Conservation (phyloP, 1,140 invertebrate species). For the Drosophila sp. region DNA sequence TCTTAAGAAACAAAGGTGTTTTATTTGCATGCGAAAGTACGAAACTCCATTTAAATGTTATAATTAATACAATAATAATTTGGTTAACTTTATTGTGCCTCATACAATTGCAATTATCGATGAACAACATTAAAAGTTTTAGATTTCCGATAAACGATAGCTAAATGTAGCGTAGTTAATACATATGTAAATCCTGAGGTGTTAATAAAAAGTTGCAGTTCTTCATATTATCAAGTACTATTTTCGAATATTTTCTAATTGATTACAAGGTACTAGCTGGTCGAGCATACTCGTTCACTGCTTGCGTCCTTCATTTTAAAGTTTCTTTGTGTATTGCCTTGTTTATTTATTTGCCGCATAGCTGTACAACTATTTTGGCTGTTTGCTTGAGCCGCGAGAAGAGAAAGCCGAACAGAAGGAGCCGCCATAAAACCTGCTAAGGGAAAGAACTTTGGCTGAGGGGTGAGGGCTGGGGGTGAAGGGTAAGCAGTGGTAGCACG, state of each 20-base stretch:
- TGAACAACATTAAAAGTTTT: too few species aligned
- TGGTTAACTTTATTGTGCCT: too few species aligned
- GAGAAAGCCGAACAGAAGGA: constrained; percentile 33
- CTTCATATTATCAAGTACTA: too few species aligned
- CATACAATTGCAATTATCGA: too few species aligned
- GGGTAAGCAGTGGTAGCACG: constrained; percentile 34
- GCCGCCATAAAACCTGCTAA: constrained; percentile 19
- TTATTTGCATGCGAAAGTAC: too few species aligned
- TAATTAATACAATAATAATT: too few species aligned
- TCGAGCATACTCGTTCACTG: neutral
- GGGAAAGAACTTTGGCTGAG: neutral
- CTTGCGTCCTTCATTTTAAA: constrained; percentile 4
- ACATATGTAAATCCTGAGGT: too few species aligned
- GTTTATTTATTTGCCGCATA: constrained; percentile 52
- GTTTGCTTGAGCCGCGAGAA: constrained; percentile 47
- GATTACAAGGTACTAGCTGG: neutral
- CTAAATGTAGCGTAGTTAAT: too few species aligned
- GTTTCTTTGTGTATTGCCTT: constrained; percentile 36
- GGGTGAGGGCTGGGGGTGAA: neutral
- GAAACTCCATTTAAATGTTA: neutral
- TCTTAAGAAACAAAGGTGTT: too few species aligned
- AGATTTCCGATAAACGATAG: too few species aligned
- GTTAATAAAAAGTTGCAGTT: too few species aligned
- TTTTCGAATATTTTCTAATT: too few species aligned
- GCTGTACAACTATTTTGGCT: constrained; percentile 71